phyloP scores from a whole-genome alignment of 1,140 invertebrate species.

The Gonatopus flavifemur region DNA sequence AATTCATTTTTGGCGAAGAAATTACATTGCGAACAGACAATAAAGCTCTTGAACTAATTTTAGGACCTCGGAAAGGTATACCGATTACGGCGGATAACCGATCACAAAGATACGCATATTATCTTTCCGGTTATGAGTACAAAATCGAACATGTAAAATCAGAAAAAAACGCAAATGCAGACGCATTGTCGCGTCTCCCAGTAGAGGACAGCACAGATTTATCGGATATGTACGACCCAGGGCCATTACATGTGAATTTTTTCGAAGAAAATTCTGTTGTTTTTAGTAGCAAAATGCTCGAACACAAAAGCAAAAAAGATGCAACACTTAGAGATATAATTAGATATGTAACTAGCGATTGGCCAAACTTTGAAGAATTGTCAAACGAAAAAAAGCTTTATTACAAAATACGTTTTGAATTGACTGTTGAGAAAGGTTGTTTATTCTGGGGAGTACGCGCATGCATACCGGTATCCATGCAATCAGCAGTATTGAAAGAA shows the following conservation, averaged over 20 bases:
- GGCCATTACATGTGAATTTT: constrained; percentile 4
- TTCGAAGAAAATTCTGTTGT: constrained; percentile 1
- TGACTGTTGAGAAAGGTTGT: constrained; percentile 7
- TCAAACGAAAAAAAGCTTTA: constrained; percentile 2
- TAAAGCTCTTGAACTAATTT: constrained; percentile 12
- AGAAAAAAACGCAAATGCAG: constrained; percentile 3
- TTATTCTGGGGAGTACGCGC: constrained; percentile 1
- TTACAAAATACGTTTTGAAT: constrained; percentile 7
- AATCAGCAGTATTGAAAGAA: background rate
- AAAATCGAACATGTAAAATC: constrained; percentile 6
- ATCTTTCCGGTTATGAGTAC: constrained; percentile 8
- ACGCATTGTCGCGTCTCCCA: constrained; percentile 15
- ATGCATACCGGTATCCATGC: background rate
- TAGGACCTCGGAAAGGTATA: constrained; percentile 10
- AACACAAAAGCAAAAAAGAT: constrained; percentile 10
- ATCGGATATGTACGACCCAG: constrained; percentile 1
- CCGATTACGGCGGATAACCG: constrained; percentile 14
- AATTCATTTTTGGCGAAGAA: constrained; percentile 6
- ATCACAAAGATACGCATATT: constrained; percentile 11
- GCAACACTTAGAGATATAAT: constrained; percentile 6
- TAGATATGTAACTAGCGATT: constrained; percentile 1
- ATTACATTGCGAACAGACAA: constrained; percentile 8
- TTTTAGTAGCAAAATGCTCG: background rate
- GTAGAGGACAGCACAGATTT: constrained; percentile 4
- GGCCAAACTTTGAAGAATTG: constrained; percentile 10